These are phyloP conservation scores for Drosophila merina DNA, from an alignment of 2,888 invertebrate genomes.

Conservation along the genomic window DNA sequence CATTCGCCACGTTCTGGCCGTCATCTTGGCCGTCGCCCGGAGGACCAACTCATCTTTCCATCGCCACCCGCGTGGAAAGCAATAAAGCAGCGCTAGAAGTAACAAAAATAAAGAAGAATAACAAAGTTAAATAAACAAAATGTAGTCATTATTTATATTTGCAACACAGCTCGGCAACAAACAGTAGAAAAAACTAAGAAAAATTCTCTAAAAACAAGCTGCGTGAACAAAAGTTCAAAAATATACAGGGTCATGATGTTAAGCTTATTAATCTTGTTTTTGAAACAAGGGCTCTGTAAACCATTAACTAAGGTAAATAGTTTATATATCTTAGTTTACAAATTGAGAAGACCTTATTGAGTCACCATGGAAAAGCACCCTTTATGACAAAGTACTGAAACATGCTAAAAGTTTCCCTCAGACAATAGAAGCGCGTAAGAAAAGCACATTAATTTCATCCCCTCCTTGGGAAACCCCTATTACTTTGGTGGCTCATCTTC, in stretches of 20 bases:
- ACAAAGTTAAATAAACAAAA: slow-evolving; percentile 78
- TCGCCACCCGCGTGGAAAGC: slow-evolving; percentile 74
- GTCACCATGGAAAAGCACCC: background rate
- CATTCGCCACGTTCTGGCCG: slow-evolving; percentile 39
- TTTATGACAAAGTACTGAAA: slow-evolving; percentile 41
- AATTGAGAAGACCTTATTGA: background rate
- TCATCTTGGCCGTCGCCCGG: slow-evolving; percentile 16
- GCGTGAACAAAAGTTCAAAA: slow-evolving; percentile 49
- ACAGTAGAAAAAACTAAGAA: slow-evolving; percentile 51
- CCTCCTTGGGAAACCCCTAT: slow-evolving; percentile 3
- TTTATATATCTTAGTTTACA: no score
- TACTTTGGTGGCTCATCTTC: slow-evolving; percentile 48
- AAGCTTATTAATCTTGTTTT: no score
- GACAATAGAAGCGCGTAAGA: slow-evolving; percentile 72
- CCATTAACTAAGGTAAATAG: no score
- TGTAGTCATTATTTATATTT: slow-evolving; percentile 77
- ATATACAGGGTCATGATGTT: slow-evolving; percentile 51
- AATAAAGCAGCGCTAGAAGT: slow-evolving; percentile 61
- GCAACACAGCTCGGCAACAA: slow-evolving; percentile 48
- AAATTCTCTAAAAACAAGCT: slow-evolving; percentile 56
- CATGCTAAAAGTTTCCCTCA: slow-evolving; percentile 66
- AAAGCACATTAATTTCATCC: slow-evolving; percentile 65
- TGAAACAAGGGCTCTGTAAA: no score
- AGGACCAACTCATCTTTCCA: slow-evolving; percentile 22
- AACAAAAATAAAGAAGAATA: slow-evolving; percentile 54